phyloP scores from a whole-genome alignment of 2,797 vertebrate species.

The Lutjanus argentimaculatus region DNA sequence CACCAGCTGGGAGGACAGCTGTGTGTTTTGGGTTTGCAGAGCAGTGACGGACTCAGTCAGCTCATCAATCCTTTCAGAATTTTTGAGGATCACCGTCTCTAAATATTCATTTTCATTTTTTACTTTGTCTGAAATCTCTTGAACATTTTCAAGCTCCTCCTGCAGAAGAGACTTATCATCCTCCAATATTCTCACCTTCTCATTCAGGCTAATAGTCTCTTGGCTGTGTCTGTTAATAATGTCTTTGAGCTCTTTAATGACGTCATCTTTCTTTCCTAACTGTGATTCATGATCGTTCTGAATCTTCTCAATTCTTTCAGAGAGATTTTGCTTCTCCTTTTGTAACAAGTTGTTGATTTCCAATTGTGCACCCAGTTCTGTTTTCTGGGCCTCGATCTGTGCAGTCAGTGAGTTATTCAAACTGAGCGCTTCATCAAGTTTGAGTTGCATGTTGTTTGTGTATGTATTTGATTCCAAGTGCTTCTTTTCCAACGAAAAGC shows the following conservation, averaged over 20 bases:
- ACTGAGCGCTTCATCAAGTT: constrained; percentile 81
- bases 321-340: constrained; percentile 79
- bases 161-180: constrained; percentile 91
- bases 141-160: constrained; percentile 91
- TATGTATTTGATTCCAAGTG: constrained; percentile 80
- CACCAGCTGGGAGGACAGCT: constrained; percentile 84
- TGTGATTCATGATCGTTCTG: constrained; percentile 77
- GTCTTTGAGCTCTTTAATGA: constrained; percentile 79
- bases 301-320: constrained; percentile 72
- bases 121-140: constrained; percentile 89
- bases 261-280: constrained; percentile 74
- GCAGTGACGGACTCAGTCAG: constrained; percentile 84
- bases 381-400: constrained; percentile 82
- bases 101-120: constrained; percentile 92
- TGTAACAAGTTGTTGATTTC: constrained; percentile 78
- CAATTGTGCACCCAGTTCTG: constrained; percentile 82
- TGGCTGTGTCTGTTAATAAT: constrained; percentile 78
- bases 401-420: constrained; percentile 84
- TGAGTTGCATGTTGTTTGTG: constrained; percentile 82
- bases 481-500: constrained; percentile 79
- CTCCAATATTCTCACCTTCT: constrained; percentile 91
- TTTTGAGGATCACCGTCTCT: constrained; percentile 89
- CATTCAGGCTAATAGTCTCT: constrained; percentile 85
- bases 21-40: constrained; percentile 83
- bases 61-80: constrained; percentile 87